Evolutionary conservation across 2,888 invertebrate species (phyloP), one percentile per base, ranked within the genome.

Genomic region (Notodonta ziczac): DNA sequence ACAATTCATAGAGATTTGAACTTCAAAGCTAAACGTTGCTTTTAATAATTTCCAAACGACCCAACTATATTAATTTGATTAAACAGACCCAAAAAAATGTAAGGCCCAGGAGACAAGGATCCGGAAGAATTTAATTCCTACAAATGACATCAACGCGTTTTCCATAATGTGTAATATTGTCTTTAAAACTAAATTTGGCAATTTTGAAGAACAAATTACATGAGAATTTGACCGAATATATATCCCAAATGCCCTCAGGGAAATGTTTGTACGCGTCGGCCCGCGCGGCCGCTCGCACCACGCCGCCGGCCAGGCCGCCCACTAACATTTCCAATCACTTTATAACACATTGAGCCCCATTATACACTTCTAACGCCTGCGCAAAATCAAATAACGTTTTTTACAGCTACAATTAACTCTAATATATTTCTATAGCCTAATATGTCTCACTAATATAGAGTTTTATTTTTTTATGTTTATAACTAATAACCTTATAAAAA

Each of bases 251-350:
- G 62, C 65, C 74, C 58, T 39, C 51, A 59, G 61, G 66, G 65
- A 52, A 35, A 58, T 44, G 40, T 32, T 50, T 69, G 66, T 74
- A 67, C 74, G 73, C 72, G 67, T 67, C 66, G 73, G 56, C 66
- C 70, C 65, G 67, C 52, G 8, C 5, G 13, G 32, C 32, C 32
- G 8, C 32, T 32, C 52, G 52, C 32, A 10, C 32, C 32, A 9
- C 24, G 63, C 74, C 67, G 61, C 51, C 67, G 72, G 76, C 48
- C 32, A 67, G 54, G 59, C 61, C 76, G 65, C 74, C 72, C 76
- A 76, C 70, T 54, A 62, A 61, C 63, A 69, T 32, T 35, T 63
- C 63, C 58, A 73, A 68, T 73, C 67, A 68, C 60, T 76, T 73
- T 65, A 62, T 65, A 56, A 70, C 66, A 65, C 61, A 69, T 66